Percentiles rank a stretch among this genome's conserved stretches.
Evolutionary conservation across 2,113 vertebrate species (phyloP).

Genomic region (Tenebrosternarchus preto): DNA sequence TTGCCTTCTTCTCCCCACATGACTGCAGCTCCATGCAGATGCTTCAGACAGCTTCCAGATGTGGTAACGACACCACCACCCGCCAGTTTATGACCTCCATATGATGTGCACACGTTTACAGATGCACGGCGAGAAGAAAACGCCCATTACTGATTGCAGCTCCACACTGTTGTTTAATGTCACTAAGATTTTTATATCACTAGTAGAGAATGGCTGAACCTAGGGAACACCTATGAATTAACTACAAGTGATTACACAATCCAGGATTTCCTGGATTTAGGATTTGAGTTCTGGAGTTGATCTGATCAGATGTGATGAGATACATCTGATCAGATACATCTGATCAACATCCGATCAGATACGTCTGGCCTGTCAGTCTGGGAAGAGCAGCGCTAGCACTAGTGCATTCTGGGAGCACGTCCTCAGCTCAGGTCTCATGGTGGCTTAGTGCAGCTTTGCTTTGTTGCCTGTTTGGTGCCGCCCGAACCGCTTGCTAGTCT

Average conservation of each 20-base stretch:
- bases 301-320: too few relatives aligned
- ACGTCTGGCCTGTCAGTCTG: too few relatives aligned
- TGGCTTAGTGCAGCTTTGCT: neutral
- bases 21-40: constrained; percentile 22
- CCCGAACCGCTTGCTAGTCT: neutral
- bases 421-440: neutral
- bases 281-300: too few relatives aligned
- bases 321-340: too few relatives aligned
- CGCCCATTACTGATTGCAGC: neutral
- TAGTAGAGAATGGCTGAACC: too few relatives aligned
- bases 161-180: neutral
- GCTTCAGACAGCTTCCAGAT: constrained; percentile 42
- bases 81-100: constrained; percentile 32
- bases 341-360: too few relatives aligned
- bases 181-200: neutral
- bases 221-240: too few relatives aligned
- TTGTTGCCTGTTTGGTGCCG: neutral
- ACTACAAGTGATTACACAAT: too few relatives aligned
- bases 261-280: too few relatives aligned
- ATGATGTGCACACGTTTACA: neutral
- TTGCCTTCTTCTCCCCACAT: constrained; percentile 6
- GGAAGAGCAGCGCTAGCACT: too few relatives aligned
- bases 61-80: constrained; percentile 5
- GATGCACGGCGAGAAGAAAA: neutral
- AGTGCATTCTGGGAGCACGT: too few relatives aligned